Evolutionary conservation across 1,140 invertebrate genomes (phyloP).

Genomic region (Formica exsecta): DNA sequence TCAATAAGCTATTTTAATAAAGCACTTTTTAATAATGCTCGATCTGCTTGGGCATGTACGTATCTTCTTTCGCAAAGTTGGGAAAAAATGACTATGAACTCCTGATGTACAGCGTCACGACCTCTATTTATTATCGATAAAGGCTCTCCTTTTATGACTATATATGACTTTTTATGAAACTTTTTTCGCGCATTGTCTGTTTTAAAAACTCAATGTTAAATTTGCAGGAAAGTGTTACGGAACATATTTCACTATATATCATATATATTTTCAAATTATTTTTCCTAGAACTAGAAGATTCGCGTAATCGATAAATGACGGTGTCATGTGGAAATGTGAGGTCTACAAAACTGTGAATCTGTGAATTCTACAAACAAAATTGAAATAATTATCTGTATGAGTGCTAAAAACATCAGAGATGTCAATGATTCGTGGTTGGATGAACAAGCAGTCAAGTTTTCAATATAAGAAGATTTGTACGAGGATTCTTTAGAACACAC

Average conservation of each 20-base stretch:
- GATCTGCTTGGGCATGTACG: not conserved
- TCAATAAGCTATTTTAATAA: not conserved
- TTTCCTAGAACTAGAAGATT: not conserved
- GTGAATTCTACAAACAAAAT: not conserved
- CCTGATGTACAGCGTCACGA: slow-evolving; percentile 37
- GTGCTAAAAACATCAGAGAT: not conserved
- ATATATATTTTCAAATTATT: not conserved
- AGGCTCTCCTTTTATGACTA: not conserved
- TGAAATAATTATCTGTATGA: not conserved
- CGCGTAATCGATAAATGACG: not conserved
- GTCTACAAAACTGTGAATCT: not conserved
- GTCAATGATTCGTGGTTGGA: not conserved
- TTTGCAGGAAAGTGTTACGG: not conserved
- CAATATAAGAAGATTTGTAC: not conserved
- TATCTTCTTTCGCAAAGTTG: slow-evolving; percentile 16
- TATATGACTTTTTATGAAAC: not conserved
- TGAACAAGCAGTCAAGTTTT: not conserved
- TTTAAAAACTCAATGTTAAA: not conserved
- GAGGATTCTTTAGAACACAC: not conserved
- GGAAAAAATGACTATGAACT: slow-evolving; percentile 40
- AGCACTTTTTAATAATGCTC: not conserved
- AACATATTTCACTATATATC: not conserved
- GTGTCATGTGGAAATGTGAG: not conserved
- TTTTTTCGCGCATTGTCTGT: not conserved
- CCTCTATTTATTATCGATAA: not conserved